Base-by-base conservation (phyloP, 2,113 vertebrate genomes). In the Oryzias celebensis region DNA sequence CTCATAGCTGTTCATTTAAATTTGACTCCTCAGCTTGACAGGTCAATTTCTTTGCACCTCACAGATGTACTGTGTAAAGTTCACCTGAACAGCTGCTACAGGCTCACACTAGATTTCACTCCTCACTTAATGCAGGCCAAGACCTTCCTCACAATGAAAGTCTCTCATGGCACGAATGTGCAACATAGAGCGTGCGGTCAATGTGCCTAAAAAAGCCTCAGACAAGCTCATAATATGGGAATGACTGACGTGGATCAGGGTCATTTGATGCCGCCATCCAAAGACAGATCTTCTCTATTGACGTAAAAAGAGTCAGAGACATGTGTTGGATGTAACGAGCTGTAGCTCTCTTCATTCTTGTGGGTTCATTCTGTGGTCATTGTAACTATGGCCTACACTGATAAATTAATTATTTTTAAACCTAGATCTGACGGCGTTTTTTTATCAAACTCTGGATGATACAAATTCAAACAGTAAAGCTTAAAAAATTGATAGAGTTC, bases 61-160 rank as follows among this genome's bases (percentile, higher is more conserved):
- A 64, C 55, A 70, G 52, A 48, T 17, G n/a, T n/a, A 4, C 47
- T 0, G 7, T 60, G 54, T 70, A 72, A 73, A 69, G 65, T 82
- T 84, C 76, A 88, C 79, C 71, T 83, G 70, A 81, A 83, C 83
- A 77, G 75, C 77, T 83, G 80, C 56, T 62, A 56, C 17, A 41
- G 28, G 24, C 49, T 44, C 63, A 68, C 12, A 50, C 58, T 28
- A 65, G 58, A 68, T 70, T 44, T 67, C 15, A n/a, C 10, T 23
- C 3, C 53, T 65, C 41, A 43, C 53, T 22, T 43, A 44, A 36
- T 2, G 4, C 65, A 15, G 62, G 52, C 69, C 42, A 0, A 16
- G 44, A 49, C 28, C 20, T 16, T 63, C 26, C 43, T 12, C 23
- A 60, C 58, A 17, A 28, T 53, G 41, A 22, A 51, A 51, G 51